Evolutionary conservation across 2,888 invertebrate species (phyloP).

Genomic region (Apotomis turbidana): DNA sequence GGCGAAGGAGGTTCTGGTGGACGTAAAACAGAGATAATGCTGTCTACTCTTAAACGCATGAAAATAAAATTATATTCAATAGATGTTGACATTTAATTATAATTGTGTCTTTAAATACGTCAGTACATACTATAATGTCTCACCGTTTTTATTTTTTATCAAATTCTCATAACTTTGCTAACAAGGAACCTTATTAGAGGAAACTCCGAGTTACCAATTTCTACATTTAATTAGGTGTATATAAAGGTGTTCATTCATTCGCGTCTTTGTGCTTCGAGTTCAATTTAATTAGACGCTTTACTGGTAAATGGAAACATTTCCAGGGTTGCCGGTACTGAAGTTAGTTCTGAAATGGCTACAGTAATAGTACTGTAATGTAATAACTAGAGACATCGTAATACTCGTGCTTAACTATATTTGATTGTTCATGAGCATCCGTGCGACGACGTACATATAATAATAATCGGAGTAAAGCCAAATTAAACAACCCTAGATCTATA

Average conservation of each 20-base stretch:
- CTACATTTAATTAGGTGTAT: conserved; percentile 13
- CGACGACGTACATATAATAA: no score
- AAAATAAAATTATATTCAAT: no score
- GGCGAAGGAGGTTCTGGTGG: no score
- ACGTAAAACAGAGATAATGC: no score
- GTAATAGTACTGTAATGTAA: not conserved
- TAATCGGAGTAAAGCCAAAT: no score
- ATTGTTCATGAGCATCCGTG: no score
- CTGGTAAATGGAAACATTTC: not conserved
- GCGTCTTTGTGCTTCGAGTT: conserved; percentile 9
- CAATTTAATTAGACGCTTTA: conserved; percentile 18
- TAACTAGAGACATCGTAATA: not conserved
- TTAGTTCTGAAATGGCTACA: not conserved
- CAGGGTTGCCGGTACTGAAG: not conserved
- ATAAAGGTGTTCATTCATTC: not conserved
- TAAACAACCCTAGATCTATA: no score
- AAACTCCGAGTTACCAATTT: conserved; percentile 9
- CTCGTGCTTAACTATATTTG: no score
- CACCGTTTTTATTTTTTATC: not conserved
- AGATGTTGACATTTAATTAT: no score
- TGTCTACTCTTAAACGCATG: no score
- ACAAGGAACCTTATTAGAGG: not conserved
- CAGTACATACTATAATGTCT: not conserved
- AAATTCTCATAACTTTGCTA: not conserved
- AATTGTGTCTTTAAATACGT: no score